Percentiles rank a stretch among this genome's conserved stretches.
Conservation (phyloP, 2,797 vertebrate species). For the Poeciliopsis gracilis region DNA sequence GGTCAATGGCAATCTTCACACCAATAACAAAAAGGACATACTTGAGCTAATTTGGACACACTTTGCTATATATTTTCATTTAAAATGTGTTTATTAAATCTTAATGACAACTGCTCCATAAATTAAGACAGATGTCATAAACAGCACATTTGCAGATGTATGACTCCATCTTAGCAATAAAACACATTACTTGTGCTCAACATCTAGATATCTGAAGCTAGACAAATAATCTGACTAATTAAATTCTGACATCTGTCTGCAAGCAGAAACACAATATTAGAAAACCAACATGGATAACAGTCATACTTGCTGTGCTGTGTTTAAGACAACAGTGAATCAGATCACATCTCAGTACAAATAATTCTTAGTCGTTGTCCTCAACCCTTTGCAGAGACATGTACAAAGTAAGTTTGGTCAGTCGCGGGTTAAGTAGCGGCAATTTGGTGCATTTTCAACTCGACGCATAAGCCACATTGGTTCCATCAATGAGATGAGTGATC, state of each 20-base stretch:
- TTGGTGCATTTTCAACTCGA: constrained; percentile 7
- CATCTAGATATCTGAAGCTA: constrained; percentile 8
- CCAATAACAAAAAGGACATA: not conserved
- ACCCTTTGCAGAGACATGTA: constrained; percentile 8
- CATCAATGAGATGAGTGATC: not conserved
- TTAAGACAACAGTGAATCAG: constrained; percentile 68
- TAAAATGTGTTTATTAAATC: constrained; percentile 20
- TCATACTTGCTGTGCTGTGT: constrained; percentile 51
- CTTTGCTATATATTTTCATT: constrained; percentile 23
- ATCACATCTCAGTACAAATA: constrained; percentile 40
- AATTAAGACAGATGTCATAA: constrained; percentile 19
- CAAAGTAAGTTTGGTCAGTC: not conserved
- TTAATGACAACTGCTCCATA: constrained; percentile 12
- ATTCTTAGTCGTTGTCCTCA: constrained; percentile 45
- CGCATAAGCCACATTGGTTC: constrained; percentile 24
- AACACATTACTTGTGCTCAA: constrained; percentile 15
- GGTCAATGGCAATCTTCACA: constrained; percentile 12
- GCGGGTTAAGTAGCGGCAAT: constrained; percentile 1
- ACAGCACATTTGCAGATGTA: constrained; percentile 10
- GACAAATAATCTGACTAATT: constrained; percentile 14
- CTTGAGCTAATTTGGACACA: constrained; percentile 13
- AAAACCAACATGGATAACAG: constrained; percentile 60
- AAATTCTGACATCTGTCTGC: constrained; percentile 38
- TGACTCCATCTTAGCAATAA: constrained; percentile 24
- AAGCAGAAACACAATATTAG: constrained; percentile 51